A percentile compares a stretch with the other conserved stretches of the same genome.
These are phyloP conservation scores for Callimorpha dominula DNA, from an alignment of 2,888 invertebrate species.

Conservation along the genomic window DNA sequence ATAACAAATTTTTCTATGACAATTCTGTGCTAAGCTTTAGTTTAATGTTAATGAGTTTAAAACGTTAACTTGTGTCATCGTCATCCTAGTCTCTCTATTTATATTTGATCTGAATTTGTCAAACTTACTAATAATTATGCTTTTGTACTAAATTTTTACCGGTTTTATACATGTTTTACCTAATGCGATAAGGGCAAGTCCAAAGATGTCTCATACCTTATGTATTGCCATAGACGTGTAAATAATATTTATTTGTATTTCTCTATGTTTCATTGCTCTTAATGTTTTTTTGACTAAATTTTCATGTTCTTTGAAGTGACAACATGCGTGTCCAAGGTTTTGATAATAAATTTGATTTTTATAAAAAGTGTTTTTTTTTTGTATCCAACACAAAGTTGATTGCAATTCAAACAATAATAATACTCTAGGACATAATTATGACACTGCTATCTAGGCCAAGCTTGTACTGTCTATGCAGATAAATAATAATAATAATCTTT, in stretches of 20 bases:
- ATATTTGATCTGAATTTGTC: slow-evolving; percentile 40
- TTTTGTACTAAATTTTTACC: slow-evolving; percentile 10
- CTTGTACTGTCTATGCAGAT: too few species aligned
- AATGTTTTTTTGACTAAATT: slow-evolving; percentile 36
- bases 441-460: too few species aligned
- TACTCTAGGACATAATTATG: too few species aligned
- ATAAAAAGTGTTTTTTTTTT: slow-evolving; percentile 43
- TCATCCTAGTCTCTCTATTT: slow-evolving; percentile 49
- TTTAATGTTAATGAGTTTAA: slow-evolving; percentile 15
- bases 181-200: slow-evolving; percentile 58
- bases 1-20: neutral
- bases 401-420: too few species aligned
- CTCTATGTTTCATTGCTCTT: slow-evolving; percentile 37
- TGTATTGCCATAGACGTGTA: slow-evolving; percentile 72
- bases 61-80: slow-evolving; percentile 36
- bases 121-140: slow-evolving; percentile 10
- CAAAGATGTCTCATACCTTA: slow-evolving; percentile 76
- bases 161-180: slow-evolving; percentile 20
- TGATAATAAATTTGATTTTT: slow-evolving; percentile 62
- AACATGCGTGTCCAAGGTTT: slow-evolving; percentile 62
- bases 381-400: neutral
- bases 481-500: too few species aligned
- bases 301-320: slow-evolving; percentile 52
- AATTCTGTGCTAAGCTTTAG: slow-evolving; percentile 27
- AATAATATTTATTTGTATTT: slow-evolving; percentile 70